A percentile compares a stretch with the other conserved stretches of the same genome.
Evolutionary conservation across 2,888 invertebrate genomes (phyloP).

Genomic region (Herminia tarsipennalis): DNA sequence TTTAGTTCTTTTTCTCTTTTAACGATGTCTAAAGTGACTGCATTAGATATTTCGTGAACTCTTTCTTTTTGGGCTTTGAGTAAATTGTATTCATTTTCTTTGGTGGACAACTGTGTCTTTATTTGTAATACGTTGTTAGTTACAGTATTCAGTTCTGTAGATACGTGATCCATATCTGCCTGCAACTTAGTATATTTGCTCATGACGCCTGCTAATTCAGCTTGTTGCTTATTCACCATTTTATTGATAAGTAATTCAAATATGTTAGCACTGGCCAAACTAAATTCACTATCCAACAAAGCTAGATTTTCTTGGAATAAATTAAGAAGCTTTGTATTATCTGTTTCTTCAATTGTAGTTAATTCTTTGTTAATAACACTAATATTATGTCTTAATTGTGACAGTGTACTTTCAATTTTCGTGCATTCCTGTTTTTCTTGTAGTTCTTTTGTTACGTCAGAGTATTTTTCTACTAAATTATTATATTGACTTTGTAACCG

Average conservation of each 20-base stretch:
- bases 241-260: constrained; percentile 58
- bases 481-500: constrained; percentile 52
- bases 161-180: constrained; percentile 48
- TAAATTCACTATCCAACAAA: constrained; percentile 62
- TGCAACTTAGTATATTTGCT: constrained; percentile 52
- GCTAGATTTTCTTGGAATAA: constrained; percentile 61
- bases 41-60: constrained; percentile 67
- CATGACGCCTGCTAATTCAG: constrained; percentile 47
- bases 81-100: constrained; percentile 64
- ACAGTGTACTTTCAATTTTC: constrained; percentile 46
- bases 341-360: constrained; percentile 19
- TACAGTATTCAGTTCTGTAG: constrained; percentile 52
- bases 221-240: constrained; percentile 52
- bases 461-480: constrained; percentile 45
- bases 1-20: constrained; percentile 61
- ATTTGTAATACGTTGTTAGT: constrained; percentile 56
- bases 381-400: constrained; percentile 54
- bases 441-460: constrained; percentile 50
- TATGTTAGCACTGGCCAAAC: constrained; percentile 46
- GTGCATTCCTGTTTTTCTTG: constrained; percentile 53
- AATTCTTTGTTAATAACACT: constrained; percentile 43
- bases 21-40: constrained; percentile 70
- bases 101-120: constrained; percentile 57
- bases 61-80: constrained; percentile 64
- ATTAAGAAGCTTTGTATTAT: constrained; percentile 38